These are phyloP conservation scores for Melieria crassipennis DNA, from an alignment of 2,888 invertebrate species.

Conservation along the genomic window DNA sequence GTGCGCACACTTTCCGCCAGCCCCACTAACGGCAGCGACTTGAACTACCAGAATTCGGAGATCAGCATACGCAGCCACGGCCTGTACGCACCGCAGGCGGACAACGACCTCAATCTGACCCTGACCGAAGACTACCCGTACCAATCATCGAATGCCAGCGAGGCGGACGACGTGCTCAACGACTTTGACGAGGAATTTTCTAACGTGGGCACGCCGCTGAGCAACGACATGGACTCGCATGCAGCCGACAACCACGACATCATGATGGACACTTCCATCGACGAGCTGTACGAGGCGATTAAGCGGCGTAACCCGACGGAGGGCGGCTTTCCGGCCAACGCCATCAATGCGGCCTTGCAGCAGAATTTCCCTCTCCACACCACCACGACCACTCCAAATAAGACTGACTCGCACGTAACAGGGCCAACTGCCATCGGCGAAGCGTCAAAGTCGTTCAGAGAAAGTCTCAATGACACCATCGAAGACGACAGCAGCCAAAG, in stretches of 20 bases:
- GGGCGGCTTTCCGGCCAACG: conserved; percentile 18
- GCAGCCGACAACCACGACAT: conserved; percentile 42
- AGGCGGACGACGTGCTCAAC: conserved; percentile 59
- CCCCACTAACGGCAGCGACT: conserved; percentile 71
- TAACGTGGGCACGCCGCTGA: conserved; percentile 39
- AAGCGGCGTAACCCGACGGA: conserved; percentile 55
- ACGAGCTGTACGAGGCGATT: conserved; percentile 78
- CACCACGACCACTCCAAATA: conserved; percentile 10
- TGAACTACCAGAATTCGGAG: conserved; percentile 74
- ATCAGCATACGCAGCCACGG: conserved; percentile 74
- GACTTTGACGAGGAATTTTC: conserved; percentile 63
- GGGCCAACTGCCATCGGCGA: conserved; percentile 20
- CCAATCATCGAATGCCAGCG: conserved; percentile 65
- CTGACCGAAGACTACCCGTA: conserved; percentile 66
- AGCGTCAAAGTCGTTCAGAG: conserved; percentile 40
- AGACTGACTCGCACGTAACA: conserved; percentile 9
- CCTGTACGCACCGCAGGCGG: conserved; percentile 72
- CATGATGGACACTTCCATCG: conserved; percentile 66
- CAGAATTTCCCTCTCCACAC: conserved; percentile 26
- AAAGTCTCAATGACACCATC: conserved; percentile 54
- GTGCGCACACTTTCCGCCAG: conserved; percentile 54
- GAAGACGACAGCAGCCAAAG: conserved; percentile 66
- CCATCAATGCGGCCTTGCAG: conserved; percentile 6
- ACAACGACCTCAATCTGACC: conserved; percentile 67
- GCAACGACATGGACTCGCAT: conserved; percentile 37